A percentile compares a stretch with the other conserved stretches of the same genome.
Conservation (phyloP, 1,140 invertebrate species). For the Plectrocnemia conspersa region DNA sequence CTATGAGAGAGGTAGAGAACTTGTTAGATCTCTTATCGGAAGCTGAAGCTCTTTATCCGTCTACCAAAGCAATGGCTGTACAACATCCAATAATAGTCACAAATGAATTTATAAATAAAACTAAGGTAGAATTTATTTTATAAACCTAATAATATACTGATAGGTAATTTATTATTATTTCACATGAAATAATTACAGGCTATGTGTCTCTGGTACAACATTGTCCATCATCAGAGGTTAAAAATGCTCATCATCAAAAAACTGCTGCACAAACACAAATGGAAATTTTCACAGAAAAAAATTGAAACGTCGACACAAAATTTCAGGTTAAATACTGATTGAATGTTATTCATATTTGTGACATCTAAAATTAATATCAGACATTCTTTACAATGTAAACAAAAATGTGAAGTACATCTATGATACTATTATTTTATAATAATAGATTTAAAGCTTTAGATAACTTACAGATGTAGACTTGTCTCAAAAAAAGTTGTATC, state of each 20-base stretch:
- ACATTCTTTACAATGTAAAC: no score
- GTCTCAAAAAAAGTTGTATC: no score
- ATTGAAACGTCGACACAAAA: no score
- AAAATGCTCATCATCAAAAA: constrained; percentile 75
- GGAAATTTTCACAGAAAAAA: no score
- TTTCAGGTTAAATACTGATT: no score
- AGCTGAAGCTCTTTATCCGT: constrained; percentile 80
- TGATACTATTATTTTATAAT: no score
- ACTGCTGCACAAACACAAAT: constrained; percentile 50
- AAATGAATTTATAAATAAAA: constrained; percentile 39
- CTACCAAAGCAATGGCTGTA: constrained; percentile 68
- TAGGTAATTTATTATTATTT: background rate
- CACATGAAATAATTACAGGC: constrained; percentile 48
- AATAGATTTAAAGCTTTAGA: no score
- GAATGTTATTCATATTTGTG: no score
- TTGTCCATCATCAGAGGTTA: constrained; percentile 75
- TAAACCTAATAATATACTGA: background rate
- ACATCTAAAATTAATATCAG: no score
- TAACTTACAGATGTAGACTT: no score
- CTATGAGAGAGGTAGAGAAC: constrained; percentile 66
- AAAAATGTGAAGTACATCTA: no score
- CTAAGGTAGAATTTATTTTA: constrained; percentile 37
- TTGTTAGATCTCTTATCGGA: constrained; percentile 68
- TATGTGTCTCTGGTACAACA: constrained; percentile 87
- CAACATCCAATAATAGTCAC: constrained; percentile 62